phyloP scores from a whole-genome alignment of 2,113 vertebrate genomes.

The Notothenia rossii region DNA sequence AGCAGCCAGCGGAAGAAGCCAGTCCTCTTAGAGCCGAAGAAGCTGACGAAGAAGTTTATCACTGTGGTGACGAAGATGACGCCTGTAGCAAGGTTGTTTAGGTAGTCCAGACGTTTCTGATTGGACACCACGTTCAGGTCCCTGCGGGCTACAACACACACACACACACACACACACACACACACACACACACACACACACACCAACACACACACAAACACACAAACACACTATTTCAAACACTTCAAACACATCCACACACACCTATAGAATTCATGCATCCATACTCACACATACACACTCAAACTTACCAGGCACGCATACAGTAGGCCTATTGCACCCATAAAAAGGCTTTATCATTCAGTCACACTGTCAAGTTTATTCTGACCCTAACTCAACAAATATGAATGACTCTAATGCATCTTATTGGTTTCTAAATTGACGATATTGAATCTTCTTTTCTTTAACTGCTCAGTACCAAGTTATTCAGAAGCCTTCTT shows the following conservation, averaged over 20 bases:
- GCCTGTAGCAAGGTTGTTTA: conserved; percentile 79
- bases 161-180: conserved; percentile 33
- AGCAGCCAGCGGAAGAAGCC: conserved; percentile 83
- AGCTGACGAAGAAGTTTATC: conserved; percentile 79
- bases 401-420: background rate
- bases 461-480: no score
- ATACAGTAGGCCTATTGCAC: background rate
- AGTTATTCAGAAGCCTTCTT: background rate
- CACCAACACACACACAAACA: conserved; percentile 46
- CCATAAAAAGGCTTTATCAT: conserved; percentile 4
- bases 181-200: no score
- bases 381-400: background rate
- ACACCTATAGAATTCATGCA: conserved; percentile 15
- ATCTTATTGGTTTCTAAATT: background rate
- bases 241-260: conserved; percentile 53
- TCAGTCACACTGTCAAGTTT: conserved; percentile 4
- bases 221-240: conserved; percentile 58
- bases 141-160: conserved; percentile 74
- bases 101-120: conserved; percentile 80
- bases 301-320: background rate
- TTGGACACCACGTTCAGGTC: conserved; percentile 81
- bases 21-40: conserved; percentile 81
- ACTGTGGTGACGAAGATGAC: conserved; percentile 75
- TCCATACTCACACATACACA: conserved; percentile 13
- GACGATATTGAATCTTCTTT: background rate